phyloP scores from a whole-genome alignment of 1,140 invertebrate species.

The Sycobia sp. region DNA sequence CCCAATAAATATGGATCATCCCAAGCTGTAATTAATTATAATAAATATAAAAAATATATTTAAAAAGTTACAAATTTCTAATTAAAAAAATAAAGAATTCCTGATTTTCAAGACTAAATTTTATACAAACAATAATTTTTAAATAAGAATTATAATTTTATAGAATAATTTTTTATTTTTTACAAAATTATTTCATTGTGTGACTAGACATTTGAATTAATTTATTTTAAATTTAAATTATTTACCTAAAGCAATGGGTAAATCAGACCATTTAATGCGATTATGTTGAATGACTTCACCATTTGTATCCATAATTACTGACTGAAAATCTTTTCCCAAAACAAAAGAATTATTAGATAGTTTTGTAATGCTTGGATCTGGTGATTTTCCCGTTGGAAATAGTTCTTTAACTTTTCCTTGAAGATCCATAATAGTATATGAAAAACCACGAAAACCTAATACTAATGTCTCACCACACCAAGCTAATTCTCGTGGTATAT shows the following conservation, averaged over 20 bases:
- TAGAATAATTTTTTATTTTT: background rate
- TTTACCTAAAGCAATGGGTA: conserved; percentile 74
- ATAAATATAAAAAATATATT: background rate
- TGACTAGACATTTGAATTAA: conserved; percentile 22
- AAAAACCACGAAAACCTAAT: conserved; percentile 57
- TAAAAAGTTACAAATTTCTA: background rate
- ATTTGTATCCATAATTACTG: conserved; percentile 78
- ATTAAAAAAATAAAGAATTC: background rate
- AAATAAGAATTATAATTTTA: no score
- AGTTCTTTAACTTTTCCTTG: conserved; percentile 76
- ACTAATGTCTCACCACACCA: conserved; percentile 68
- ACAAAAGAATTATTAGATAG: conserved; percentile 76
- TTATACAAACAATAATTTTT: no score
- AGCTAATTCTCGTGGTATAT: conserved; percentile 82
- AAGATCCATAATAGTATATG: conserved; percentile 55
- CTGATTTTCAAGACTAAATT: no score
- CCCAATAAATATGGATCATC: conserved; percentile 90
- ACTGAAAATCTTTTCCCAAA: conserved; percentile 82
- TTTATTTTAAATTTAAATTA: conserved; percentile 5
- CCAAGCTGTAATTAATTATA: conserved; percentile 68
- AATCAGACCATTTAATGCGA: conserved; percentile 83
- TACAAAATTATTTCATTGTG: background rate
- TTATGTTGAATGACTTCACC: conserved; percentile 72
- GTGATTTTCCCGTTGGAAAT: conserved; percentile 83
- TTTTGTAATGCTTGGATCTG: conserved; percentile 82